Conservation (phyloP, 2,888 invertebrate species). For the Teleogryllus oceanicus region DNA sequence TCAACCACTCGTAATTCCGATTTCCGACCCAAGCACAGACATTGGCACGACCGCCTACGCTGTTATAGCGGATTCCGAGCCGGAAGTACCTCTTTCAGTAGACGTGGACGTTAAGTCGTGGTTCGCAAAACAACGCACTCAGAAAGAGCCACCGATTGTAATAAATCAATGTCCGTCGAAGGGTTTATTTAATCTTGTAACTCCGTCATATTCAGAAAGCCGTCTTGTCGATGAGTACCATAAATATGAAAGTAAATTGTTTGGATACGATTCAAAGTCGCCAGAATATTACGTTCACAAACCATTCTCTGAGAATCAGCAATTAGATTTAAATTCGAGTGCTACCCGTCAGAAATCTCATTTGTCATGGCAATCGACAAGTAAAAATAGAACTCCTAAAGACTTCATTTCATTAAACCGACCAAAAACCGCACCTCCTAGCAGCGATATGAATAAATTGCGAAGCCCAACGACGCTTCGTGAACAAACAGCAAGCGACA, state of each 20-base stretch:
- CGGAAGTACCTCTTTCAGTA: not conserved
- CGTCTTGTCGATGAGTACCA: not conserved
- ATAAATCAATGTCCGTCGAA: not conserved
- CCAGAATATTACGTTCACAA: not conserved
- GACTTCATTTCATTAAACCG: not conserved
- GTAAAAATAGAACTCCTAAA: not conserved
- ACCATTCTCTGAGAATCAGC: not conserved
- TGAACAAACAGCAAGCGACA: no score
- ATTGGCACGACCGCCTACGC: not conserved
- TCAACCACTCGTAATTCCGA: not conserved
- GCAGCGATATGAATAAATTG: no score
- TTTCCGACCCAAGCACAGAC: not conserved
- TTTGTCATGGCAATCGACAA: not conserved
- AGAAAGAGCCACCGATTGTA: not conserved
- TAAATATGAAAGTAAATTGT: not conserved
- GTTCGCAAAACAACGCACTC: not conserved
- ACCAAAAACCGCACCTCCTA: not conserved
- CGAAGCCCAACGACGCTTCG: no score
- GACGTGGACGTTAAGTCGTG: slow-evolving; percentile 4
- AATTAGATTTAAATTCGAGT: not conserved
- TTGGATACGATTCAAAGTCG: not conserved
- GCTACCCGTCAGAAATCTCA: not conserved
- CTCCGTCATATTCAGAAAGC: not conserved
- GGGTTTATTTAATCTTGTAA: not conserved
- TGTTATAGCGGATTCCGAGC: not conserved